These are phyloP conservation scores for Vipera latastei DNA, from an alignment of 2,797 vertebrate genomes.

Conservation along the genomic window DNA sequence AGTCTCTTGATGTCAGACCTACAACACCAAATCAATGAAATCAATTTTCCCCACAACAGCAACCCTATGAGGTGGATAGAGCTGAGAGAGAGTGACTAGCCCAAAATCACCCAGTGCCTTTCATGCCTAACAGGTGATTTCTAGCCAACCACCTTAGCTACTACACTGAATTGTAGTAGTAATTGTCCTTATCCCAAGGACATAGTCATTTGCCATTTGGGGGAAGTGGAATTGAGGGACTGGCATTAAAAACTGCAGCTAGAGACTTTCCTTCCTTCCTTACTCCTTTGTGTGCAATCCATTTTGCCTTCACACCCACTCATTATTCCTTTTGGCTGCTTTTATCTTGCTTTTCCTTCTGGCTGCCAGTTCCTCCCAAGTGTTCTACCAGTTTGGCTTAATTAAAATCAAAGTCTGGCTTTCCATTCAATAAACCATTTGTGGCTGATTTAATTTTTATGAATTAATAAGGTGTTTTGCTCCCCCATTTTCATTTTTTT, in stretches of 20 bases:
- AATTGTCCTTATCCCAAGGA: neutral
- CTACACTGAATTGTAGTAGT: neutral
- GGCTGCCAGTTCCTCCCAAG: neutral
- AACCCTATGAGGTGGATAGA: neutral
- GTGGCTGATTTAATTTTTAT: slow-evolving; percentile 9
- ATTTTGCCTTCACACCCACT: neutral
- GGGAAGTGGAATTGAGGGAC: neutral
- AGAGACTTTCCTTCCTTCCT: neutral
- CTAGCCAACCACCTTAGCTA: neutral
- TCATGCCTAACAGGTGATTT: neutral
- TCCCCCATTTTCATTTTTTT: neutral
- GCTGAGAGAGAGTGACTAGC: neutral
- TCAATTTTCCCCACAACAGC: neutral
- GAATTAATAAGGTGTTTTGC: slow-evolving; percentile 3
- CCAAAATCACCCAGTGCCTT: neutral
- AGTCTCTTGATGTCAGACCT: neutral
- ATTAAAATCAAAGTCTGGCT: neutral
- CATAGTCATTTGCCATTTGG: neutral
- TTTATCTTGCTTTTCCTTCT: neutral
- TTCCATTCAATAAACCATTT: neutral
- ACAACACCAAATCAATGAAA: neutral
- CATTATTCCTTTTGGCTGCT: neutral
- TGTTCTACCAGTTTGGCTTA: neutral
- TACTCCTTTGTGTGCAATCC: neutral
- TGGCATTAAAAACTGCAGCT: no score